Evolutionary conservation across 2,113 vertebrate genomes (phyloP).

Genomic region (Anhinga anhinga): DNA sequence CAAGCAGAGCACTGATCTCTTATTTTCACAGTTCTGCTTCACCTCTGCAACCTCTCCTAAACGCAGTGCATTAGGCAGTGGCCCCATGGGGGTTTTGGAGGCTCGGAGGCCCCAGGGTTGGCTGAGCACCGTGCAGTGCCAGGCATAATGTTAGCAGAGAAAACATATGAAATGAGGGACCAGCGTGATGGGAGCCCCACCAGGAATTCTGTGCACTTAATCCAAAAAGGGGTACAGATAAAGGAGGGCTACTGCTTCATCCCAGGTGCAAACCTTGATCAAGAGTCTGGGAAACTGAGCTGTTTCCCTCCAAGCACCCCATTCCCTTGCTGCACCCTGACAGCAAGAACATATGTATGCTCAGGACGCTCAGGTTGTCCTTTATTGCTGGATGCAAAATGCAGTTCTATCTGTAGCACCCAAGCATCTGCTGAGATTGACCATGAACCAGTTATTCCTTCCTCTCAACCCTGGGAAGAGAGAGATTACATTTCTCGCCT

Average conservation of each 20-base stretch:
- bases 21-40: neutral
- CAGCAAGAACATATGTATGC: accelerated
- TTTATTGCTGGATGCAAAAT: neutral
- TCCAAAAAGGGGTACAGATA: accelerated
- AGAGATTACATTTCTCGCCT: neutral
- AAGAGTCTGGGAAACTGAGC: neutral
- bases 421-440: neutral
- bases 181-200: accelerated
- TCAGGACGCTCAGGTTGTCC: neutral
- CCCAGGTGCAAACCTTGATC: neutral
- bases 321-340: neutral
- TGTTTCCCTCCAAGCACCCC: neutral
- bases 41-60: neutral
- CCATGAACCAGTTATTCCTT: neutral
- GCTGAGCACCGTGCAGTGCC: accelerated
- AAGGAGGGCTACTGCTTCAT: neutral
- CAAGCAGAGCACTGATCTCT: neutral
- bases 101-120: neutral
- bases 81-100: neutral
- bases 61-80: neutral
- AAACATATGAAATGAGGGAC: neutral
- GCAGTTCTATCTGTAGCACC: neutral
- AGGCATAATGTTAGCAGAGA: neutral
- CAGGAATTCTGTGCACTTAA: neutral
- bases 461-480: neutral